Percentiles rank a stretch among this genome's conserved stretches.
phyloP scores from a whole-genome alignment of 2,113 vertebrate species.

The crab-eating macaque (Macaca fascicularis) region DNA sequence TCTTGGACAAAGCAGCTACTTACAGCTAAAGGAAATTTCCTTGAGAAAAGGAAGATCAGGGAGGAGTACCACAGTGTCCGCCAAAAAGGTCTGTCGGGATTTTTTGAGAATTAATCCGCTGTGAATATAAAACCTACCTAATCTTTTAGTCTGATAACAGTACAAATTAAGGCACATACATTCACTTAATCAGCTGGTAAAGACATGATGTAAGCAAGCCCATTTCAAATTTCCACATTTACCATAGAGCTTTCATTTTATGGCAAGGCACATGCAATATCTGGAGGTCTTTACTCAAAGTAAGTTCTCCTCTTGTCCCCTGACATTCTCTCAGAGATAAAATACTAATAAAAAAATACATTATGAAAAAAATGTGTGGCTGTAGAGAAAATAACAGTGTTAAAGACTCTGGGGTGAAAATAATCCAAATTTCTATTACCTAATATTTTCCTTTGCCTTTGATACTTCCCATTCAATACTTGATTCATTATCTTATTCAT shows the following conservation, averaged over 20 bases:
- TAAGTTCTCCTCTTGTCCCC: not conserved
- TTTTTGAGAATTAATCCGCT: not conserved
- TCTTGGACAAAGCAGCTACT: not conserved
- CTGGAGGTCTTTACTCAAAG: slow-evolving; percentile 37
- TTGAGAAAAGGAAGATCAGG: not conserved
- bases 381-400: not conserved
- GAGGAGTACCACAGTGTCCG: not conserved
- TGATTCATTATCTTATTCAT: not conserved
- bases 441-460: not conserved
- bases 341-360: not conserved
- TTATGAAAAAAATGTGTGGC: not conserved
- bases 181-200: not conserved
- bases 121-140: not conserved
- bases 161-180: not conserved
- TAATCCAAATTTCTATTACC: not conserved
- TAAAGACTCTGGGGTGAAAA: not conserved
- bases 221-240: not conserved
- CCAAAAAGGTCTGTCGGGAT: too few species aligned
- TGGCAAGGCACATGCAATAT: not conserved
- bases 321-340: not conserved
- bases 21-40: not conserved
- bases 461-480: not conserved
- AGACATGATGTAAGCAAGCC: not conserved
- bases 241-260: not conserved
- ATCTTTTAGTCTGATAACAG: not conserved